Conservation (phyloP, 2,888 invertebrate species). For the Galeopsomyia nigrocyanea region DNA sequence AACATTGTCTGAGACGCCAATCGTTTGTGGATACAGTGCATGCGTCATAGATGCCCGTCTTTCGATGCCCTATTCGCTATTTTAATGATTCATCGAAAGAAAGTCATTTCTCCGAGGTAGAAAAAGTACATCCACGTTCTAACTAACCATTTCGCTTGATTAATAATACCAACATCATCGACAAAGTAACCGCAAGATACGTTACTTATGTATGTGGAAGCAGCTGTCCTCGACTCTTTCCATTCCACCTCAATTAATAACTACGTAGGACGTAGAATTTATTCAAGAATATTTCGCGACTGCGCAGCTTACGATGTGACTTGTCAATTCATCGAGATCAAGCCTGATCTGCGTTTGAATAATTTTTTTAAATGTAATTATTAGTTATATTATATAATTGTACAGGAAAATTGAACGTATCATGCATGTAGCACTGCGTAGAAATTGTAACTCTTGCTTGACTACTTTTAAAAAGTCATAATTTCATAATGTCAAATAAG, state of each 20-base stretch:
- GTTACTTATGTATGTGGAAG: slow-evolving; percentile 24
- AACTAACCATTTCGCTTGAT: neutral
- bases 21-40: too few species aligned
- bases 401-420: too few species aligned
- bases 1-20: too few species aligned
- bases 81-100: slow-evolving; percentile 37
- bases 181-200: slow-evolving; percentile 13
- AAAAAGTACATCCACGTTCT: neutral
- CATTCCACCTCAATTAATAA: slow-evolving; percentile 7
- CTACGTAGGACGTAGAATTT: slow-evolving; percentile 1
- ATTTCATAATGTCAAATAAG: too few species aligned
- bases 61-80: neutral
- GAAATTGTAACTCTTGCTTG: too few species aligned
- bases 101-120: slow-evolving; percentile 17
- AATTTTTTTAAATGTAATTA: too few species aligned
- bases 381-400: too few species aligned
- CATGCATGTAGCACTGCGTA: too few species aligned
- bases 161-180: slow-evolving; percentile 7
- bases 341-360: too few species aligned
- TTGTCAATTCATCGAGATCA: too few species aligned
- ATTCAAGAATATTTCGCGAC: slow-evolving; percentile 19
- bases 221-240: neutral
- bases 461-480: too few species aligned
- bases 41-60: neutral
- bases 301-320: neutral